A percentile compares a stretch with the other conserved stretches of the same genome.
Conservation (phyloP, 2,113 vertebrate species). For the Geococcyx californianus region DNA sequence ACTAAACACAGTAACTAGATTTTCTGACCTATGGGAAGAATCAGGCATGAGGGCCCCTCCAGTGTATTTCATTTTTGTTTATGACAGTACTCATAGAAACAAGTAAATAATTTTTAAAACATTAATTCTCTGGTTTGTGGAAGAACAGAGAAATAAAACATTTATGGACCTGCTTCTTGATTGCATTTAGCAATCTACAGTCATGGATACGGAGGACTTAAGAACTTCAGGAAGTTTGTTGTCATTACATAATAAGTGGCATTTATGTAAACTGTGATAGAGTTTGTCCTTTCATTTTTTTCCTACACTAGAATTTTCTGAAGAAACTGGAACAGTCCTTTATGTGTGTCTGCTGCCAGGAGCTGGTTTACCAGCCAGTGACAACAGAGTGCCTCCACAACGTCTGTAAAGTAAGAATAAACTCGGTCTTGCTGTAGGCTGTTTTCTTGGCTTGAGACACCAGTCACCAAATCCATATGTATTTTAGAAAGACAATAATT, state of each 20-base stretch:
- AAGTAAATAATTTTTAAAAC: not conserved
- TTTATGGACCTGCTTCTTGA: not conserved
- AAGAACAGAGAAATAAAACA: not conserved
- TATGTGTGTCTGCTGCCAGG: constrained; percentile 99
- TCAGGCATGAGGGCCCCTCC: not conserved
- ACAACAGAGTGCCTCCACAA: constrained; percentile 96
- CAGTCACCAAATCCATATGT: not conserved
- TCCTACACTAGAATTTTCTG: constrained; percentile 88
- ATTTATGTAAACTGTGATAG: not conserved
- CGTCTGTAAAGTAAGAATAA: constrained; percentile 91
- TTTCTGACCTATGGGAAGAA: not conserved
- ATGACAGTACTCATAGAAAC: not conserved
- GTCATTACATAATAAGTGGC: not conserved
- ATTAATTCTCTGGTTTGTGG: not conserved
- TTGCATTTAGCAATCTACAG: not conserved
- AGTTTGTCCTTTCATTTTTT: not conserved
- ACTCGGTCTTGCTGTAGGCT: not conserved
- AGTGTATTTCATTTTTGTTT: not conserved
- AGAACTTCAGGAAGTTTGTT: not conserved
- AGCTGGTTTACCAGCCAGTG: constrained; percentile 93
- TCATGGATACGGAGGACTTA: not conserved
- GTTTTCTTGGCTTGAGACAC: not conserved
- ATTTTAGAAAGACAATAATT: not conserved
- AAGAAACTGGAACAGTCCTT: constrained; percentile 96
- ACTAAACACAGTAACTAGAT: not conserved